Evolutionary conservation across 2,888 invertebrate genomes (phyloP).

Genomic region (Agrotis segetum): DNA sequence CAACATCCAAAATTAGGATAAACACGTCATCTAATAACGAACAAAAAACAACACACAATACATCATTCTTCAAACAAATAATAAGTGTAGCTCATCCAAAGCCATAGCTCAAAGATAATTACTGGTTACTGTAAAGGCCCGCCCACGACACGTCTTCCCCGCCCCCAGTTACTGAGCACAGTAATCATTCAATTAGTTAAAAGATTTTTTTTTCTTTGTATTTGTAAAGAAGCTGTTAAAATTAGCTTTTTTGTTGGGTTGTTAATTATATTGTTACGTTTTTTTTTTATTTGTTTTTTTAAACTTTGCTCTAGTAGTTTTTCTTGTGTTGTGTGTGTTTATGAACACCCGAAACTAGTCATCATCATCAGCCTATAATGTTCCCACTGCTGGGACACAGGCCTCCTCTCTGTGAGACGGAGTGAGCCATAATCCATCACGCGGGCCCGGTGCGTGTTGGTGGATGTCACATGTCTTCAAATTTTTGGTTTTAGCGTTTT

Average conservation of each 20-base stretch:
- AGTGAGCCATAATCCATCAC: too few relatives aligned
- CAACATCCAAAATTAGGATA: not conserved
- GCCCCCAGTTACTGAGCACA: conserved; percentile 36
- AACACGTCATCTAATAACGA: not conserved
- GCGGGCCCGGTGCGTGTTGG: too few relatives aligned
- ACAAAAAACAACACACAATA: not conserved
- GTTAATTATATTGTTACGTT: conserved; percentile 16
- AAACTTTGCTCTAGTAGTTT: too few relatives aligned
- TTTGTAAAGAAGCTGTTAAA: conserved; percentile 7
- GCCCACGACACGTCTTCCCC: conserved; percentile 41
- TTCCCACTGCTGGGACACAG: too few relatives aligned
- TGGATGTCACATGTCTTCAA: too few relatives aligned
- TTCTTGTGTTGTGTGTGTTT: too few relatives aligned
- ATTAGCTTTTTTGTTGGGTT: conserved; percentile 13
- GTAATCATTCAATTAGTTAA: conserved; percentile 62
- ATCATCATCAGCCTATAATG: too few relatives aligned
- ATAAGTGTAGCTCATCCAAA: not conserved
- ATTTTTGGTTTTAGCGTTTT: too few relatives aligned
- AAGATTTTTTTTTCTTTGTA: conserved; percentile 19
- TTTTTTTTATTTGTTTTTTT: not conserved
- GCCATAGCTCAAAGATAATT: conserved; percentile 26
- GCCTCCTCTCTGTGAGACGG: too few relatives aligned
- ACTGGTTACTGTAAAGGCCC: conserved; percentile 34
- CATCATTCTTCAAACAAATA: not conserved
- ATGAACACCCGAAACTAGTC: too few relatives aligned